Conservation (phyloP, 2,888 invertebrate genomes). For the Rhingia rostrata region DNA sequence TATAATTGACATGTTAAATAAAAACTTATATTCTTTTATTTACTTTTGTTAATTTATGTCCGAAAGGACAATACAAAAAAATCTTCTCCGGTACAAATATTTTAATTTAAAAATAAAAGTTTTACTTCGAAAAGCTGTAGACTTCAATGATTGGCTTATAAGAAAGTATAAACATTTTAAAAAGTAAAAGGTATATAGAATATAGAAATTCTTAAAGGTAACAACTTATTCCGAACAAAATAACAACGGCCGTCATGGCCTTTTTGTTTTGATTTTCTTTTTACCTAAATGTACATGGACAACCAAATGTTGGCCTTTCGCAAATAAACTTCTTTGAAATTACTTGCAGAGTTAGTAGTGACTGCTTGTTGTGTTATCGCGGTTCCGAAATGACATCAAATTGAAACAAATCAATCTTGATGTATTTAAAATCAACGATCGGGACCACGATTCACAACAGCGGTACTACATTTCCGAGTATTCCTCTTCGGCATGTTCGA, state of each 20-base stretch:
- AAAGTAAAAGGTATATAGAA: constrained; percentile 3
- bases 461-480: constrained; percentile 44
- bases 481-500: constrained; percentile 65
- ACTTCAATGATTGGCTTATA: constrained; percentile 29
- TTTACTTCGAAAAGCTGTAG: constrained; percentile 20
- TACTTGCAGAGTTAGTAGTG: constrained; percentile 1
- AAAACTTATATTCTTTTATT: neutral
- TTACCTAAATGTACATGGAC: neutral
- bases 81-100: neutral
- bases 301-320: neutral
- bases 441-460: neutral
- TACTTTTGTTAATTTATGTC: neutral
- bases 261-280: neutral
- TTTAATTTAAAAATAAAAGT: constrained; percentile 20
- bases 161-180: neutral
- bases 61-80: neutral
- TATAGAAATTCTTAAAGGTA: constrained; percentile 27
- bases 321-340: constrained; percentile 21
- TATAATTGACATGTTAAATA: neutral
- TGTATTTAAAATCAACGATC: neutral
- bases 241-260: constrained; percentile 27
- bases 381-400: constrained; percentile 6
- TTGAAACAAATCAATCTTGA: constrained; percentile 20
- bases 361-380: neutral
- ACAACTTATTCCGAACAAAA: constrained; percentile 33